Conservation (phyloP, 2,888 invertebrate genomes). For the Hirtodrosophila trivittata region DNA sequence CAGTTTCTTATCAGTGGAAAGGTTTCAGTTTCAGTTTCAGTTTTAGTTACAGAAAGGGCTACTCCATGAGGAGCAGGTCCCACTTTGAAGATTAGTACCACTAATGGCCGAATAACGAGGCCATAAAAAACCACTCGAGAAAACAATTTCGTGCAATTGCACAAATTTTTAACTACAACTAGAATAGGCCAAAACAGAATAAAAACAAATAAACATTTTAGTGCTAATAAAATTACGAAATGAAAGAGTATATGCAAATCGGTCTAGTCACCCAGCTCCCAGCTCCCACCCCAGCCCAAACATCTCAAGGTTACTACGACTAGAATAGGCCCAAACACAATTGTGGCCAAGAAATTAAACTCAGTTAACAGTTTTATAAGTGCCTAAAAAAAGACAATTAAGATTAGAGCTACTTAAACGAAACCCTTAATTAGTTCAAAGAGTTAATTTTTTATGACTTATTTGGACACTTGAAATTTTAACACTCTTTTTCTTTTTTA, state of each 20-base stretch:
- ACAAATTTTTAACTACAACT: conserved; percentile 47
- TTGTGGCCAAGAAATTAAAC: conserved; percentile 12
- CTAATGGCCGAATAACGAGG: conserved; percentile 57
- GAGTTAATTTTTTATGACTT: conserved; percentile 3
- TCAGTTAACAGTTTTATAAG: conserved; percentile 6
- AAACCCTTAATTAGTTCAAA: conserved; percentile 1
- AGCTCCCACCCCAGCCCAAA: background rate
- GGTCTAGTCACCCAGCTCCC: background rate
- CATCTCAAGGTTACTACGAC: too few relatives aligned
- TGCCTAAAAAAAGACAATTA: conserved; percentile 6
- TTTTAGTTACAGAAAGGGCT: background rate
- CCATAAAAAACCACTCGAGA: conserved; percentile 35
- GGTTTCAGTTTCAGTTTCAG: background rate
- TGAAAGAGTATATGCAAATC: conserved; percentile 54
- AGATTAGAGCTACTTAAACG: conserved; percentile 11
- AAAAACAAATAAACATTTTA: conserved; percentile 58
- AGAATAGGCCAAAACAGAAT: conserved; percentile 24
- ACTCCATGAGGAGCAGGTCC: conserved; percentile 28
- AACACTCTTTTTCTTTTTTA: background rate
- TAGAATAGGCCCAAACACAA: conserved; percentile 3
- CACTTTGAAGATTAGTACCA: conserved; percentile 38
- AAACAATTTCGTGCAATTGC: conserved; percentile 67
- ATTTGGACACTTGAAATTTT: conserved; percentile 1
- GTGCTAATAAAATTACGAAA: conserved; percentile 55
- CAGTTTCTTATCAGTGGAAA: conserved; percentile 57